Conservation (phyloP, 1,140 invertebrate species). For the Achatina immaculata region DNA sequence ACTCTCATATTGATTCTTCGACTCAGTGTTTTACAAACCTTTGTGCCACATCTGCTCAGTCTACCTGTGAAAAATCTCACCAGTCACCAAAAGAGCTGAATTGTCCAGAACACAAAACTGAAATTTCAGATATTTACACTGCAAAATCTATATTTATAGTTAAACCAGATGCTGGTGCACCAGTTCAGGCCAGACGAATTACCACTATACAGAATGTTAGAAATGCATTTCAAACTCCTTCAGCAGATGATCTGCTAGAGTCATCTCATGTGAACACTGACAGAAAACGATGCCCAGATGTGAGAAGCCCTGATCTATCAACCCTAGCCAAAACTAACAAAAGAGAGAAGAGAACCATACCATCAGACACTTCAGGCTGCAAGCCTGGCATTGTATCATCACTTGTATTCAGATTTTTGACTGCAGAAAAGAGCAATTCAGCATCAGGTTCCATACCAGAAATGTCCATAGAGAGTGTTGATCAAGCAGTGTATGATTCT, state of each 20-base stretch:
- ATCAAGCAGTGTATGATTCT: constrained; percentile 32
- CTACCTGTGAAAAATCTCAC: background rate
- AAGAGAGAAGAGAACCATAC: background rate
- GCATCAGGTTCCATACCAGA: background rate
- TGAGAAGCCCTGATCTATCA: constrained; percentile 16
- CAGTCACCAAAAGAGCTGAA: background rate
- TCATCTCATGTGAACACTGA: background rate
- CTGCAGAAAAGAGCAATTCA: background rate
- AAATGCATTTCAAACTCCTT: background rate
- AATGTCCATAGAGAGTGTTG: constrained; percentile 40
- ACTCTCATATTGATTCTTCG: background rate
- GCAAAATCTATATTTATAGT: constrained; percentile 14
- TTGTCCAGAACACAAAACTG: background rate
- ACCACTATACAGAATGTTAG: background rate
- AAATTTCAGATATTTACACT: background rate
- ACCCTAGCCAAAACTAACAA: background rate
- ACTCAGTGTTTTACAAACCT: background rate
- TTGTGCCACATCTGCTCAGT: background rate
- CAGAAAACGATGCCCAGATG: constrained; percentile 22
- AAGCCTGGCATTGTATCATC: background rate
- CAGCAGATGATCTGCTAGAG: background rate
- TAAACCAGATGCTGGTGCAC: background rate
- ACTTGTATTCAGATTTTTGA: background rate
- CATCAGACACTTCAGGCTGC: background rate
- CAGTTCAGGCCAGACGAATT: background rate